Evolutionary conservation across 2,113 vertebrate genomes (phyloP).

Genomic region (Tachycineta bicolor): DNA sequence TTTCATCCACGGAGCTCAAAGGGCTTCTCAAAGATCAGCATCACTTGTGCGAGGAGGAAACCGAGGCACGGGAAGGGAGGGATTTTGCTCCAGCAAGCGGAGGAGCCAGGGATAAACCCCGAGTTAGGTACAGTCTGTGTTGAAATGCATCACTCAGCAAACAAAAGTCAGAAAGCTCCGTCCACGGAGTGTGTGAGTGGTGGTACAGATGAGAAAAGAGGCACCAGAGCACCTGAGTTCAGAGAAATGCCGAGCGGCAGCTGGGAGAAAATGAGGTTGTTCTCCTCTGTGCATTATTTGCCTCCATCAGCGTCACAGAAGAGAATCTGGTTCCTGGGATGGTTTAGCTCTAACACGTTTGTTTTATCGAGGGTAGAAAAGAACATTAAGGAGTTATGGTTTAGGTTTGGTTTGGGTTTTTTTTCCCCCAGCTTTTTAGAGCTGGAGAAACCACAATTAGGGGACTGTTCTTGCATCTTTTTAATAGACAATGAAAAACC

Average conservation of each 20-base stretch:
- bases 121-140: neutral
- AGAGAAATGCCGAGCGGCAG: neutral
- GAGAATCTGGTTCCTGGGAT: neutral
- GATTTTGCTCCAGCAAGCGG: neutral
- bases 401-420: neutral
- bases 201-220: neutral
- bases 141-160: neutral
- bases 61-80: neutral
- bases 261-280: neutral
- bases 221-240: neutral
- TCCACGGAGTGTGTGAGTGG: neutral
- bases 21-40: neutral
- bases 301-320: neutral
- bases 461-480: neutral
- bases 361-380: neutral
- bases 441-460: neutral
- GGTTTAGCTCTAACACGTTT: neutral
- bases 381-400: neutral
- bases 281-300: neutral
- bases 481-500: neutral
- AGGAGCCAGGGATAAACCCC: neutral
- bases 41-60: neutral
- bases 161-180: neutral
- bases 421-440: neutral
- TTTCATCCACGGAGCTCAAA: constrained; percentile 5